Evolutionary conservation across 1,140 invertebrate genomes (phyloP).

Genomic region (Drosophila miranda): DNA sequence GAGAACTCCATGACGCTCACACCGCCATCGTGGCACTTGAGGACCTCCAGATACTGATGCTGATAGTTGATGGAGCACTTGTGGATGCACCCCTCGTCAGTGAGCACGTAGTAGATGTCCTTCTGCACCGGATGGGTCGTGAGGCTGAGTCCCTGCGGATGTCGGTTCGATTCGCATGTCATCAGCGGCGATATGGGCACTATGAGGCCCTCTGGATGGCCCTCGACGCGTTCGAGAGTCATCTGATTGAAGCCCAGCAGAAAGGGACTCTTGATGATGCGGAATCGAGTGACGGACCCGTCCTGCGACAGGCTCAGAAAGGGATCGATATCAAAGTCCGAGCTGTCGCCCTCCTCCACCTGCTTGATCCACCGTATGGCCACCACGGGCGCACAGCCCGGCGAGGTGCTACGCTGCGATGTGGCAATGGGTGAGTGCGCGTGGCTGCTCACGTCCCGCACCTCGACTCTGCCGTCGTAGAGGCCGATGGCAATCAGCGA

Average conservation of each 20-base stretch:
- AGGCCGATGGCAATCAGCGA: slow-evolving; percentile 90
- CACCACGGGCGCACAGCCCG: slow-evolving; percentile 87
- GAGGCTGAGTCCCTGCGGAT: slow-evolving; percentile 85
- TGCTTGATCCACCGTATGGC: slow-evolving; percentile 84
- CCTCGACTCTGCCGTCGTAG: slow-evolving; percentile 89
- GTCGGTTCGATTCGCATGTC: slow-evolving; percentile 61
- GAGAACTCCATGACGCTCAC: slow-evolving; percentile 91
- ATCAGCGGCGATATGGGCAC: slow-evolving; percentile 29
- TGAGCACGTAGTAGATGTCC: slow-evolving; percentile 90
- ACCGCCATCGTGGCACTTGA: slow-evolving; percentile 90
- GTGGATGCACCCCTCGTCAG: slow-evolving; percentile 92
- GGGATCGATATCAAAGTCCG: slow-evolving; percentile 80
- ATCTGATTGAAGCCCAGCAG: slow-evolving; percentile 84
- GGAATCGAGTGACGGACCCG: slow-evolving; percentile 84
- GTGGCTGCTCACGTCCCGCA: slow-evolving; percentile 86
- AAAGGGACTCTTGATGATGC: slow-evolving; percentile 77
- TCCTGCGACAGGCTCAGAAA: slow-evolving; percentile 85
- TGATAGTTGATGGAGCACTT: slow-evolving; percentile 87
- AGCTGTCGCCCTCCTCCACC: slow-evolving; percentile 61
- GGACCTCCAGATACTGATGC: slow-evolving; percentile 87
- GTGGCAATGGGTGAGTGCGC: slow-evolving; percentile 83
- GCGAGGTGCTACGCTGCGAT: slow-evolving; percentile 84
- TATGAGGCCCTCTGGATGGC: slow-evolving; percentile 84
- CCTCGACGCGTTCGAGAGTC: slow-evolving; percentile 86
- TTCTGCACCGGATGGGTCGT: slow-evolving; percentile 86